phyloP scores from a whole-genome alignment of 2,113 vertebrate species.

The Reinhardtius hippoglossoides region DNA sequence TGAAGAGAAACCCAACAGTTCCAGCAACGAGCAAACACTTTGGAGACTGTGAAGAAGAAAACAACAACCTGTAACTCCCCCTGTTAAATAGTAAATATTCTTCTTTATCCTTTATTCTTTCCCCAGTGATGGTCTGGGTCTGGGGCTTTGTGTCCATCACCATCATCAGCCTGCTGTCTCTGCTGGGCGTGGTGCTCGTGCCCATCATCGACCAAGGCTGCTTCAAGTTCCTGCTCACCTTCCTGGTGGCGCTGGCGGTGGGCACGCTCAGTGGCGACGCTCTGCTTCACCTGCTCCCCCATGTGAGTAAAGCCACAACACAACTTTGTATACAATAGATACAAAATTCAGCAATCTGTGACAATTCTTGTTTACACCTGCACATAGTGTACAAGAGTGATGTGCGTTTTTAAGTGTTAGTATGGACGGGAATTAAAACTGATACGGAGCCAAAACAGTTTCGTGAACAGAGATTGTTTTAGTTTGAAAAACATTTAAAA shows the following conservation, averaged over 20 bases:
- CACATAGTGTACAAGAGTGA: no score
- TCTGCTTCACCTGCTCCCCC: constrained; percentile 95
- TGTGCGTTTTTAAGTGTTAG: no score
- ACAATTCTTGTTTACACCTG: no score
- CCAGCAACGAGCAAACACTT: not conserved
- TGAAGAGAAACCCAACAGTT: no score
- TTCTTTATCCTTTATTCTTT: not conserved
- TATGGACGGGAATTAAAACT: no score
- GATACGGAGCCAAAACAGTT: no score
- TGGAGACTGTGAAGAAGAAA: no score
- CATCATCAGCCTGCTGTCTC: constrained; percentile 96
- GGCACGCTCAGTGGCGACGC: constrained; percentile 98
- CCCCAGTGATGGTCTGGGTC: constrained; percentile 92
- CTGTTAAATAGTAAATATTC: not conserved
- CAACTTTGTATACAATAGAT: not conserved
- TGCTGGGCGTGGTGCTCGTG: constrained; percentile 94
- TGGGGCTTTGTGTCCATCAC: constrained; percentile 98
- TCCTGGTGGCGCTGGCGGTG: constrained; percentile 97
- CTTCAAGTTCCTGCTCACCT: constrained; percentile 99
- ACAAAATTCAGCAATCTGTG: not conserved
- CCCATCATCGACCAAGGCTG: constrained; percentile 98
- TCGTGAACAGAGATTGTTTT: no score
- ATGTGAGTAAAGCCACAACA: constrained; percentile 83
- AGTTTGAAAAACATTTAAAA: no score
- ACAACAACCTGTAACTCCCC: not conserved